Evolutionary conservation across 2,113 vertebrate species (phyloP).

Genomic region (Riparia riparia): DNA sequence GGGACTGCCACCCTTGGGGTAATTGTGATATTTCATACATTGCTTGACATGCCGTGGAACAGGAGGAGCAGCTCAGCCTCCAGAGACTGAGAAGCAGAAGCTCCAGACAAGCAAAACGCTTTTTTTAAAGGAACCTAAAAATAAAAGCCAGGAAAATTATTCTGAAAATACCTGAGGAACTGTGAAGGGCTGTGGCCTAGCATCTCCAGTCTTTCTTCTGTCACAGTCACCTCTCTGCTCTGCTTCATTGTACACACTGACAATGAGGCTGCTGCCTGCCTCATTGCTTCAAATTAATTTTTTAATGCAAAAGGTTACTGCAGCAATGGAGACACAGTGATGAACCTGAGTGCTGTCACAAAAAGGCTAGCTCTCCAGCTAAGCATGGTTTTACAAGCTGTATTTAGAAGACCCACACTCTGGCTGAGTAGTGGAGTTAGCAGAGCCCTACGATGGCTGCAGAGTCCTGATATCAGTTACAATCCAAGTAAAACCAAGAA

Average conservation of each 20-base stretch:
- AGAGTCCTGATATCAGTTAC: not conserved
- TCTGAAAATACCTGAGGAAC: not conserved
- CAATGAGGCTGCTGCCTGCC: not conserved
- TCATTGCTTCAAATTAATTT: not conserved
- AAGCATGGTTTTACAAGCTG: not conserved
- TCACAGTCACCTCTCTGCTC: not conserved
- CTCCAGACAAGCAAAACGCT: not conserved
- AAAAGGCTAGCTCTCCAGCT: not conserved
- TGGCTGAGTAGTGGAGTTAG: not conserved
- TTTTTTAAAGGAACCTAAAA: not conserved
- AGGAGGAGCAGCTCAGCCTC: not conserved
- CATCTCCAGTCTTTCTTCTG: not conserved
- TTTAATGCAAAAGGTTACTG: not conserved
- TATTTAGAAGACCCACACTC: not conserved
- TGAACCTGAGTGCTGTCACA: not conserved
- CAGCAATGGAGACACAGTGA: not conserved
- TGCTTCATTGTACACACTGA: not conserved
- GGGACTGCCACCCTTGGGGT: constrained; percentile 4
- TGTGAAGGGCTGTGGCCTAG: not conserved
- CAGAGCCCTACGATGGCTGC: not conserved
- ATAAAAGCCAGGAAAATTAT: not conserved
- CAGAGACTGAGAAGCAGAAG: not conserved
- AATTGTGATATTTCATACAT: not conserved
- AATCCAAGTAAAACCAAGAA: not conserved
- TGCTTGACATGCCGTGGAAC: not conserved